A percentile compares a stretch with the other conserved stretches of the same genome.
phyloP scores from a whole-genome alignment of 2,888 invertebrate species.

The Diploptera punctata region DNA sequence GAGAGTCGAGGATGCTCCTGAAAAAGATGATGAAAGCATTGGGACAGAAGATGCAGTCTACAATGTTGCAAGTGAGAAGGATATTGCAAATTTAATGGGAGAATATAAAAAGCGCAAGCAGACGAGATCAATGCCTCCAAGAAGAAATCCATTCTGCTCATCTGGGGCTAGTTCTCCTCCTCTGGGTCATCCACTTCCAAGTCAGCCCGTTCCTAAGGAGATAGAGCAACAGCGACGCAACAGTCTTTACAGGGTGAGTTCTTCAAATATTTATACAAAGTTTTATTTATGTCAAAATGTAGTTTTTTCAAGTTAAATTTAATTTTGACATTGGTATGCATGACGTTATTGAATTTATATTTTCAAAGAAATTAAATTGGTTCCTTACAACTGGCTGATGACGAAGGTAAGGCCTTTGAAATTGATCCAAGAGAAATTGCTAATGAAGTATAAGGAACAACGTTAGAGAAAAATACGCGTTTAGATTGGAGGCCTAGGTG shows the following conservation, averaged over 20 bases:
- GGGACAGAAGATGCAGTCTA: conserved; percentile 46
- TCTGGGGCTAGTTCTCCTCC: conserved; percentile 47
- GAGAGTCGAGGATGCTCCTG: neutral
- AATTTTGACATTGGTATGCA: neutral
- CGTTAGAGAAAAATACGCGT: too few relatives aligned
- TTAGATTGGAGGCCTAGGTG: too few relatives aligned
- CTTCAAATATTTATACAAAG: too few relatives aligned
- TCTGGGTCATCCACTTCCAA: conserved; percentile 51
- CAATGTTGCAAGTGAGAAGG: conserved; percentile 56
- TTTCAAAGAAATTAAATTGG: too few relatives aligned
- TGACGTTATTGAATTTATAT: too few relatives aligned
- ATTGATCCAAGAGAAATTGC: too few relatives aligned
- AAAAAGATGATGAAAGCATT: conserved; percentile 43
- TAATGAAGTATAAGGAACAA: too few relatives aligned
- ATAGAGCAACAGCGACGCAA: conserved; percentile 82
- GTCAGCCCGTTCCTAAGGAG: conserved; percentile 76
- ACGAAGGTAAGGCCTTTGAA: too few relatives aligned
- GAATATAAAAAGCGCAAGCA: conserved; percentile 62
- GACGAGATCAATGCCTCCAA: conserved; percentile 55
- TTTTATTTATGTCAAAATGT: too few relatives aligned
- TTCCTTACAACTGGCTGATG: too few relatives aligned
- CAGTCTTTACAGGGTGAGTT: conserved; percentile 81
- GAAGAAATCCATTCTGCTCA: conserved; percentile 52
- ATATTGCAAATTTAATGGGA: conserved; percentile 58
- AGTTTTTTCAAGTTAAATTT: too few relatives aligned